Percentiles rank a stretch among this genome's conserved stretches.
Evolutionary conservation across 2,888 invertebrate species (phyloP).

Genomic region (Strigamia maritima): DNA sequence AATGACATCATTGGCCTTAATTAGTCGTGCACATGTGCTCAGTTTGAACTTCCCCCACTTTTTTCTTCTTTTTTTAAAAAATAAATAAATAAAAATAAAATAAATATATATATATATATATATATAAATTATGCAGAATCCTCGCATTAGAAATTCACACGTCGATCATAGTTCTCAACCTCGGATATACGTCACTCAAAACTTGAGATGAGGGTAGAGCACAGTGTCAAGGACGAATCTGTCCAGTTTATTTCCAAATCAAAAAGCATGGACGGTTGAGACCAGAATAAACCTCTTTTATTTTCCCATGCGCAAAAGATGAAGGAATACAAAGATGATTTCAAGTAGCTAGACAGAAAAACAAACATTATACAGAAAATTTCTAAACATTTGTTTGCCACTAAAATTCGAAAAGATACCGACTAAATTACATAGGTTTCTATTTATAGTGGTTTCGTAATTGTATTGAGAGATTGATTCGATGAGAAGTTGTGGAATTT

Average conservation of each 20-base stretch:
- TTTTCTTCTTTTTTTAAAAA: background rate
- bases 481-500: too few relatives aligned
- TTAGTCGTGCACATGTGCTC: background rate
- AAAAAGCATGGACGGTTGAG: background rate
- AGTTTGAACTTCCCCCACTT: background rate
- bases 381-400: too few relatives aligned
- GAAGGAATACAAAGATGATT: background rate
- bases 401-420: too few relatives aligned
- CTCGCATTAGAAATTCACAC: background rate
- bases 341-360: too few relatives aligned
- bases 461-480: too few relatives aligned
- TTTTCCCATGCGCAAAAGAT: background rate
- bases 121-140: background rate
- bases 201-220: background rate
- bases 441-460: too few relatives aligned
- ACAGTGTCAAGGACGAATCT: background rate
- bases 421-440: too few relatives aligned
- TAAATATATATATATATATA: background rate
- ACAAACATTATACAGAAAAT: too few relatives aligned
- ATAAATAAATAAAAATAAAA: background rate
- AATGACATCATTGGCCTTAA: slow-evolving; percentile 9
- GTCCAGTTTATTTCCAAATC: background rate
- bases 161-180: background rate
- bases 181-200: background rate
- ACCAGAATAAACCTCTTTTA: background rate